A percentile compares a stretch with the other conserved stretches of the same genome.
These are phyloP conservation scores for Phorcus lineatus DNA, from an alignment of 2,888 invertebrate species.

Conservation along the genomic window DNA sequence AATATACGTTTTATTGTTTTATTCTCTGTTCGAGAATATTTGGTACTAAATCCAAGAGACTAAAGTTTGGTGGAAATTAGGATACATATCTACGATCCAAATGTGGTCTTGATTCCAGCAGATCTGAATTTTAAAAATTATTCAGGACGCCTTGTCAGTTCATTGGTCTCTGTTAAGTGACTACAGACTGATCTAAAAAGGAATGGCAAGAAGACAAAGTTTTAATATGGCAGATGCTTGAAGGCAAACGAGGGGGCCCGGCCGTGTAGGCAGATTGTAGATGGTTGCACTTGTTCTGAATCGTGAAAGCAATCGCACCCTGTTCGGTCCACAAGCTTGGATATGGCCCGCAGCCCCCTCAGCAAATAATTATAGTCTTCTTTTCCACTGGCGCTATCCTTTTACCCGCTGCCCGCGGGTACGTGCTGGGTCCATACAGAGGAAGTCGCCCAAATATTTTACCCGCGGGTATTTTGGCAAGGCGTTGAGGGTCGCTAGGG, in stretches of 20 bases:
- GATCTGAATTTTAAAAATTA: too few species aligned
- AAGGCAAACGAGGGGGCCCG: neutral
- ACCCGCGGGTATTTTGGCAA: slow-evolving; percentile 13
- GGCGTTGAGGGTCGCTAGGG: neutral
- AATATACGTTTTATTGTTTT: too few species aligned
- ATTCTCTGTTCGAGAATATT: too few species aligned
- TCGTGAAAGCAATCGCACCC: neutral
- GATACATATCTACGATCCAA: too few species aligned
- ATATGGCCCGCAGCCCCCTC: slow-evolving; percentile 26
- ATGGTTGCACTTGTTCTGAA: neutral
- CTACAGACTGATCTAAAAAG: too few species aligned
- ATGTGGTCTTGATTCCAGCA: too few species aligned
- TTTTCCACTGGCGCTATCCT: slow-evolving; percentile 33
- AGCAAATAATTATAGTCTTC: slow-evolving; percentile 43
- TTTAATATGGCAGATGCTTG: neutral
- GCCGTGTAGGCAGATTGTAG: neutral
- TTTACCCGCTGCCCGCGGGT: slow-evolving; percentile 27
- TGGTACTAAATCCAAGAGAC: too few species aligned
- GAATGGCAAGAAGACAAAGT: too few species aligned
- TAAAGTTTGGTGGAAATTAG: too few species aligned
- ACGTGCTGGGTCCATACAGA: neutral
- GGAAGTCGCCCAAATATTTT: slow-evolving; percentile 8
- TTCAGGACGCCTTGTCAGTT: too few species aligned
- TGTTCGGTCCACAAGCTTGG: neutral
- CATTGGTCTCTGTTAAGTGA: too few species aligned